These are phyloP conservation scores for Stenolophus ochropezus DNA, from an alignment of 2,888 invertebrate genomes.

Conservation along the genomic window DNA sequence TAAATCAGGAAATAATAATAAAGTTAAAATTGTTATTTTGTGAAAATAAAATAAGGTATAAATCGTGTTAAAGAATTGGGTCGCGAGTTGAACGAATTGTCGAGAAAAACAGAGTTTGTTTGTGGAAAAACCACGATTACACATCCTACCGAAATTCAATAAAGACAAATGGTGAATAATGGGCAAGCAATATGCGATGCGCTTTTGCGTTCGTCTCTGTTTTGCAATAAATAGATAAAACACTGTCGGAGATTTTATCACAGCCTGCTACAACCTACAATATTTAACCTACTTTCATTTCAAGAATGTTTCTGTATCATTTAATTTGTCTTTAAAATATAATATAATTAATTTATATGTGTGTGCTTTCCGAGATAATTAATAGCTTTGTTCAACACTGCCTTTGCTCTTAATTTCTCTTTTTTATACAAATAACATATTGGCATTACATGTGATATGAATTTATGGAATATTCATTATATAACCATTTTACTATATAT, in stretches of 20 bases:
- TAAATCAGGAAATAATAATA: not conserved
- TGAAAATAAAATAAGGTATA: not conserved
- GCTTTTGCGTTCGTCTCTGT: slow-evolving; percentile 35
- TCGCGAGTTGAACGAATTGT: slow-evolving; percentile 6
- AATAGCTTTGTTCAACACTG: slow-evolving; percentile 34
- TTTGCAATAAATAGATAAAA: slow-evolving; percentile 52
- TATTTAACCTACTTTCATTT: slow-evolving; percentile 57
- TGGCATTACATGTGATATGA: slow-evolving; percentile 1
- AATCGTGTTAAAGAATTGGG: not conserved
- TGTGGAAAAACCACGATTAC: not conserved
- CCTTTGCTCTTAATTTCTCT: slow-evolving; percentile 34
- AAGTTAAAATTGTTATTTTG: not conserved
- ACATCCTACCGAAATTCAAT: not conserved
- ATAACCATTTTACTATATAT: too few species aligned
- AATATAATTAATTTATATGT: slow-evolving; percentile 48
- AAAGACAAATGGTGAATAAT: slow-evolving; percentile 37
- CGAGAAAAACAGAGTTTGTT: not conserved
- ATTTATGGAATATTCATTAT: too few species aligned
- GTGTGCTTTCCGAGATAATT: slow-evolving; percentile 43
- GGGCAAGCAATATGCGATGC: slow-evolving; percentile 11
- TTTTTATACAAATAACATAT: slow-evolving; percentile 30
- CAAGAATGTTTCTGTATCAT: slow-evolving; percentile 54
- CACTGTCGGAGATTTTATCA: slow-evolving; percentile 47
- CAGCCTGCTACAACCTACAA: slow-evolving; percentile 41
- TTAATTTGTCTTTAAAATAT: slow-evolving; percentile 55